phyloP scores from a whole-genome alignment of 2,797 vertebrate genomes.

The Holocentrus rufus region DNA sequence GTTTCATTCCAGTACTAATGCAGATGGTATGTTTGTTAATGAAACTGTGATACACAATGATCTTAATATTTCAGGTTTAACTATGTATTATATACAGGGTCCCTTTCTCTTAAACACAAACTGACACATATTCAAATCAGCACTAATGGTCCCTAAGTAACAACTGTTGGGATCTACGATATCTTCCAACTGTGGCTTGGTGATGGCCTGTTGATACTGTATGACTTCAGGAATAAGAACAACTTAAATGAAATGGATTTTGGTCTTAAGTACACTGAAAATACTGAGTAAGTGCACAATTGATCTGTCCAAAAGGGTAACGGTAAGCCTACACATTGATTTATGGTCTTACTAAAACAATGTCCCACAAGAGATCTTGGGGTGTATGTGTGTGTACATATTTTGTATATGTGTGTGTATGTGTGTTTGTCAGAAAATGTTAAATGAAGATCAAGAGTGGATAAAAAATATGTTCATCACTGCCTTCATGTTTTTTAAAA shows the following conservation, averaged over 20 bases:
- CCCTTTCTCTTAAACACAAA: conserved; percentile 72
- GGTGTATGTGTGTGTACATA: conserved; percentile 57
- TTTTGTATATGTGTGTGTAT: conserved; percentile 29
- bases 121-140: conserved; percentile 53
- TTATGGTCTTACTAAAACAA: conserved; percentile 43
- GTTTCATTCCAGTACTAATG: conserved; percentile 64
- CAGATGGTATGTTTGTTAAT: conserved; percentile 59
- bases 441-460: conserved; percentile 44
- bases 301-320: conserved; percentile 58
- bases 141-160: conserved; percentile 72
- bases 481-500: conserved; percentile 44
- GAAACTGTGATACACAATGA: conserved; percentile 66
- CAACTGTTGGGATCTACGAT: conserved; percentile 46
- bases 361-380: conserved; percentile 54
- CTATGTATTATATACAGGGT: conserved; percentile 79
- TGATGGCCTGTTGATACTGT: conserved; percentile 46
- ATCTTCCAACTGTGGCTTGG: conserved; percentile 50
- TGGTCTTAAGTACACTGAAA: conserved; percentile 59
- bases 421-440: conserved; percentile 46
- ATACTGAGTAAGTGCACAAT: conserved; percentile 65
- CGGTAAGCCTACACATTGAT: conserved; percentile 58
- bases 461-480: conserved; percentile 30
- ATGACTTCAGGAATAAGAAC: conserved; percentile 58
- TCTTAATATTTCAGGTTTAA: conserved; percentile 64
- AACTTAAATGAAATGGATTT: conserved; percentile 57